A percentile compares a stretch with the other conserved stretches of the same genome.
Evolutionary conservation across 92 coral and sea anemone genomes (phyloP).

Genomic region (Epizoanthus stellaris): DNA sequence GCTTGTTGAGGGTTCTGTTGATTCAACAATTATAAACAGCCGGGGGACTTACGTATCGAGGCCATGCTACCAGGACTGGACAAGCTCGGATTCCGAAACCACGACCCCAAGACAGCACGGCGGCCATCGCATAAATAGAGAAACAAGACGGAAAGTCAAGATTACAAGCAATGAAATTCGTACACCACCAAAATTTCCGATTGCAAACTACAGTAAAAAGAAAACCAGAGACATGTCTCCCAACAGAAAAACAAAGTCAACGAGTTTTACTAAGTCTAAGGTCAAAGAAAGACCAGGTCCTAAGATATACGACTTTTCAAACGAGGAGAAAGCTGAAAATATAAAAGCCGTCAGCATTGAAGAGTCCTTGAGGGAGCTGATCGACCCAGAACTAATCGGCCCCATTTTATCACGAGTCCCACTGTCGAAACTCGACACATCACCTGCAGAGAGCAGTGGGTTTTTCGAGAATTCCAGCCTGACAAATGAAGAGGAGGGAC

Average conservation of each 20-base stretch:
- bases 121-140: neutral
- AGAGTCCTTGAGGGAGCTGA: slow-evolving; percentile 33
- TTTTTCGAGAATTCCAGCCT: neutral
- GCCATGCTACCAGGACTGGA: slow-evolving; percentile 11
- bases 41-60: neutral
- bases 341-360: neutral
- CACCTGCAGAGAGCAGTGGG: slow-evolving; percentile 15
- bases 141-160: slow-evolving; percentile 10
- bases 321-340: neutral
- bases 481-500: slow-evolving; percentile 6
- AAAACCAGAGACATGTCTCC: slow-evolving; percentile 10
- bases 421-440: neutral
- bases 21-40: neutral
- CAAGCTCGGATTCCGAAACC: slow-evolving; percentile 30
- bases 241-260: neutral
- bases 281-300: neutral
- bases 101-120: neutral
- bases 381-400: slow-evolving; percentile 53
- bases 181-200: neutral
- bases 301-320: slow-evolving; percentile 18
- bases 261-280: neutral
- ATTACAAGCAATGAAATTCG: slow-evolving; percentile 13
- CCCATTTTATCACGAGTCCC: neutral
- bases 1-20: slow-evolving; percentile 1
- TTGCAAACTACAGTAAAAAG: neutral